Base-by-base conservation (phyloP, 2,888 invertebrate genomes). In the Phyllotreta striolata region DNA sequence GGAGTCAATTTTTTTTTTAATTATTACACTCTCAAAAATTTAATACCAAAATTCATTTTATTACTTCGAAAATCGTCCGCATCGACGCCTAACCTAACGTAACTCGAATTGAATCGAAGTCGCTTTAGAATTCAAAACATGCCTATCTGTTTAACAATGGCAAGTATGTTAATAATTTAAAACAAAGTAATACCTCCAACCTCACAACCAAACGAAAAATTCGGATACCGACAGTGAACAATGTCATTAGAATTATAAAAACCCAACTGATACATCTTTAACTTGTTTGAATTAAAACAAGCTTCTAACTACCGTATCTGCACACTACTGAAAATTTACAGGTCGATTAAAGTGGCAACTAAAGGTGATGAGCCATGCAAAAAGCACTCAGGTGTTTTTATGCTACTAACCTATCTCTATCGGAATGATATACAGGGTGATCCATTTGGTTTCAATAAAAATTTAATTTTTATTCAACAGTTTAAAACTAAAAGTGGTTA, bases 321-420 rank as follows among this genome's bases (percentile, higher is more conserved):
- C 39, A 46, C 44, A 46, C 55, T 58, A 57, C 52, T 58, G 38
- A 62, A 58, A 65, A 13, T 54, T 57, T 47, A 13, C 57, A 60
- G 57, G 57, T 34, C 43, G 41, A 37, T 34, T 56, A 55, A 64
- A 55, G 55, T 43, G 47, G 51, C 47, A 47, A 41, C 56, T 66
- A 68, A 66, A 67, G 64, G 24, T 64, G 62, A 59, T 63, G 61
- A 66, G 66, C 34, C 61, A 55, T 43, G 60, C 60, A 66, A 64
- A 66, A 68, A 68, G 58, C 51, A 35, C 47, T 55, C 46, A 58
- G 58, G 46, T 61, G 68, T 64, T 68, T 64, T 68, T 64, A 51
- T 63, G 6, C 52, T 54, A 37, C 43, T 44, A 61, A 55, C 56
- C 52, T 52, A 61, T 51, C 60, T 55, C 14, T 39, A 52, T 60